A percentile compares a stretch with the other conserved stretches of the same genome.
phyloP scores from a whole-genome alignment of 2,797 vertebrate genomes.

The Liparis tanakae region DNA sequence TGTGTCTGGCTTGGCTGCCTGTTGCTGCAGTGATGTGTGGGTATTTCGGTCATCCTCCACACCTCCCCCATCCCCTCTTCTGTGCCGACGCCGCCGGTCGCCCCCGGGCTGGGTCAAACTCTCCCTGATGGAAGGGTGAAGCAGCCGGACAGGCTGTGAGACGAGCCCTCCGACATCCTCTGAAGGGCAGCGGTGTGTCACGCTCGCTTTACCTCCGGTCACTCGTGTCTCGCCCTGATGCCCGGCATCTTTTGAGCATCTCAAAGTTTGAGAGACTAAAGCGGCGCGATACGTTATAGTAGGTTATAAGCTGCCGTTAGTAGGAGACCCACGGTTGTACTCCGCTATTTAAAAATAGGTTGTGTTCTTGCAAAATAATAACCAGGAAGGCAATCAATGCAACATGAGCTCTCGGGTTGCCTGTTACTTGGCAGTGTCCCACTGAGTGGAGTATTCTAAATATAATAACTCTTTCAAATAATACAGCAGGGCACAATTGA shows the following conservation, averaged over 20 bases:
- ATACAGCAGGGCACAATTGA: background rate
- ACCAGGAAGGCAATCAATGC: constrained; percentile 63
- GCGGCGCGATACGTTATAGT: background rate
- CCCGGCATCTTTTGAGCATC: constrained; percentile 18
- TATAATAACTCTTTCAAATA: constrained; percentile 37
- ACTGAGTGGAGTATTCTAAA: constrained; percentile 22
- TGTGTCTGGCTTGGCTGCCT: constrained; percentile 30
- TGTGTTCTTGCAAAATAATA: background rate
- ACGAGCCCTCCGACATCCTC: constrained; percentile 29
- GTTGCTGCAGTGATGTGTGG: constrained; percentile 37
- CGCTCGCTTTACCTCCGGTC: constrained; percentile 12
- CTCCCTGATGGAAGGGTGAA: constrained; percentile 57
- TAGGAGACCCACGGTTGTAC: background rate
- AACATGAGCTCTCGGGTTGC: constrained; percentile 33
- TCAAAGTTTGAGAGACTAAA: background rate
- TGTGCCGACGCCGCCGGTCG: constrained; percentile 10
- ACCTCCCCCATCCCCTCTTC: constrained; percentile 34
- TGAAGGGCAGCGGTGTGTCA: constrained; percentile 38
- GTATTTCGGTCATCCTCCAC: constrained; percentile 56
- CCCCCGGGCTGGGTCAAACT: constrained; percentile 52
- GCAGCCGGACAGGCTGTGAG: constrained; percentile 32
- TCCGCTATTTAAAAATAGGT: background rate
- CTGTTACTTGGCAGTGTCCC: constrained; percentile 14
- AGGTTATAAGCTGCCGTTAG: background rate
- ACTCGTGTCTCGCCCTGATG: constrained; percentile 29